These are phyloP conservation scores for Prionace glauca DNA, from an alignment of 2,797 vertebrate species.

Conservation along the genomic window DNA sequence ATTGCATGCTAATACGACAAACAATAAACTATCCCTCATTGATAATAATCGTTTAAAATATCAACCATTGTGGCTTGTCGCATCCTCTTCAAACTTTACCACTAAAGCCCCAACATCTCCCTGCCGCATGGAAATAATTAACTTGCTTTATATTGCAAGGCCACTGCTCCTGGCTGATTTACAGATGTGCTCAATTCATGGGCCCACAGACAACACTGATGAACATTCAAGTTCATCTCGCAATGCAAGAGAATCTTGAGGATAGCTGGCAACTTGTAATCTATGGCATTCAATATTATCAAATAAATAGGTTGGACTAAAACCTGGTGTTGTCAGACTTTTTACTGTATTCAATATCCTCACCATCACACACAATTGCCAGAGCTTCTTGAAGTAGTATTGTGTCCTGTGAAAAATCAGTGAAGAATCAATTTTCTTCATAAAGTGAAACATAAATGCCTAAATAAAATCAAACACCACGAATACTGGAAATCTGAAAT, in stretches of 20 bases:
- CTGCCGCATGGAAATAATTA: neutral
- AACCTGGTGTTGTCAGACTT: no score
- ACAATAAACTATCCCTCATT: neutral
- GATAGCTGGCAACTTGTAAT: neutral
- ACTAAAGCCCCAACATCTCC: neutral
- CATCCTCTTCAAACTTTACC: neutral
- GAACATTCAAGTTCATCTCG: neutral
- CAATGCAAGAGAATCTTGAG: neutral
- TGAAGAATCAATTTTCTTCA: neutral
- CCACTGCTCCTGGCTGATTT: neutral
- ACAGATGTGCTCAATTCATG: neutral
- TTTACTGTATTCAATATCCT: neutral
- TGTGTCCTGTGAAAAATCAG: neutral
- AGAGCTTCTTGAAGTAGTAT: neutral
- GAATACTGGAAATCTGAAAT: no score
- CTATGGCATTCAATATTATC: neutral
- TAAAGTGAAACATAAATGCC: neutral
- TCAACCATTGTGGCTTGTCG: neutral
- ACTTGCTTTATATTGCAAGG: neutral
- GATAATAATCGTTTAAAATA: neutral
- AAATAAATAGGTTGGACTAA: no score
- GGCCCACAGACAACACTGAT: neutral
- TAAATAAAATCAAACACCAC: neutral
- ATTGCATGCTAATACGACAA: neutral
- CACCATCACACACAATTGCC: neutral